A percentile compares a stretch with the other conserved stretches of the same genome.
These are phyloP conservation scores for Netelia fuscicornis DNA, from an alignment of 2,888 invertebrate genomes.

Conservation along the genomic window DNA sequence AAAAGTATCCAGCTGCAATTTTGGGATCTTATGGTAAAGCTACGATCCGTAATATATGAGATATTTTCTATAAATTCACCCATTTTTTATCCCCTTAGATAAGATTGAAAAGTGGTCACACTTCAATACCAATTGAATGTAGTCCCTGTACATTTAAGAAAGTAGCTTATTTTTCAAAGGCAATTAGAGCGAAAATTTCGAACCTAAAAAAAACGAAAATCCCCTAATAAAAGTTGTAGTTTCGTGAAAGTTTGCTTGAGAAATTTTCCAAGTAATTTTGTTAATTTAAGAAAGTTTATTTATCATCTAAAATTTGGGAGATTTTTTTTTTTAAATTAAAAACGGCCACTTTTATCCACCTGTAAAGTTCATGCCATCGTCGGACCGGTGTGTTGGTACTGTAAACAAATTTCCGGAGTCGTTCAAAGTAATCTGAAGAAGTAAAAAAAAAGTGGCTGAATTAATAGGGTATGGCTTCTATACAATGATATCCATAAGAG, in stretches of 20 bases:
- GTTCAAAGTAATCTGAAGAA: slow-evolving; percentile 7
- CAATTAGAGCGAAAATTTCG: not conserved
- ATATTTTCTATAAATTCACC: not conserved
- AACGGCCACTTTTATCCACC: slow-evolving; percentile 3
- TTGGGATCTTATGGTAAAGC: slow-evolving; percentile 17
- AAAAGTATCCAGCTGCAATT: not conserved
- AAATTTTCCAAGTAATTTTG: not conserved
- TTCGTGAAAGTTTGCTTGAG: slow-evolving; percentile 7
- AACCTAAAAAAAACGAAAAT: slow-evolving; percentile 6
- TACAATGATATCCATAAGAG: not conserved
- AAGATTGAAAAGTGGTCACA: slow-evolving; percentile 6
- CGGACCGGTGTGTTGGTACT: slow-evolving; percentile 6
- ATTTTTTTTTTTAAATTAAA: not conserved
- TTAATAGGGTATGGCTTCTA: slow-evolving; percentile 6
- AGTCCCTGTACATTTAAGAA: not conserved
- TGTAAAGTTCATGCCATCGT: not conserved
- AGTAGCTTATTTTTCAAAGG: slow-evolving; percentile 10
- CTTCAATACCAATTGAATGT: slow-evolving; percentile 6
- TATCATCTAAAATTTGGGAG: slow-evolving; percentile 5
- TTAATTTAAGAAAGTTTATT: slow-evolving; percentile 1
- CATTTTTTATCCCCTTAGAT: no score
- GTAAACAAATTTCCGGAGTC: not conserved
- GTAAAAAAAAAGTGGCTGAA: slow-evolving; percentile 12
- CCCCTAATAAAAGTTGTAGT: slow-evolving; percentile 6
- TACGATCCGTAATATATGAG: not conserved